These are phyloP conservation scores for Lagocephalus sceleratus DNA, from an alignment of 2,797 vertebrate species.

Conservation along the genomic window DNA sequence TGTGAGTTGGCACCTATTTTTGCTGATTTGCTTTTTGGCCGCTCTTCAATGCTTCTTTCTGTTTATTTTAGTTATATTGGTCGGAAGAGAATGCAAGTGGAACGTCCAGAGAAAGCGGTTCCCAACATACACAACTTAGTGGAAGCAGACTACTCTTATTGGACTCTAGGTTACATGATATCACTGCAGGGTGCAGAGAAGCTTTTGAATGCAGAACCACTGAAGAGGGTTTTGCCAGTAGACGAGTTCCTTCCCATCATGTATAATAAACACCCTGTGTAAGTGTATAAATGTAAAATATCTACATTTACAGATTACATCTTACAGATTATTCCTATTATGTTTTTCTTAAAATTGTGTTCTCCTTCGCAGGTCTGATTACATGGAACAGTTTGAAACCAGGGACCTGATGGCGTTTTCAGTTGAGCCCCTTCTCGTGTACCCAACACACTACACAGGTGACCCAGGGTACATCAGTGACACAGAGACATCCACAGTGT, in stretches of 20 bases:
- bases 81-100: constrained; percentile 92
- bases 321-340: background rate
- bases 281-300: constrained; percentile 48
- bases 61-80: constrained; percentile 82
- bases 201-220: constrained; percentile 82
- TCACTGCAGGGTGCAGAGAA: constrained; percentile 87
- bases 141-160: constrained; percentile 91
- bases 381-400: constrained; percentile 83
- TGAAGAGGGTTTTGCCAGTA: constrained; percentile 85
- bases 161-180: constrained; percentile 89
- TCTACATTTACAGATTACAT: background rate
- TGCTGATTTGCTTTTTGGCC: background rate
- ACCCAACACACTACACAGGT: constrained; percentile 90
- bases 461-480: constrained; percentile 90
- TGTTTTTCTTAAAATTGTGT: constrained; percentile 1
- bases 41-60: background rate
- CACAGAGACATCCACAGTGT: constrained; percentile 91
- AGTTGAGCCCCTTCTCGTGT: constrained; percentile 88
- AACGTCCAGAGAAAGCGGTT: constrained; percentile 85
- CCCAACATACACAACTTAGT: constrained; percentile 87
- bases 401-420: constrained; percentile 88
- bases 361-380: constrained; percentile 75
- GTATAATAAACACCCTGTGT: constrained; percentile 93
- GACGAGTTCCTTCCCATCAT: constrained; percentile 93
- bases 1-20: constrained; percentile 68